phyloP scores from a whole-genome alignment of 2,113 vertebrate genomes.

The Callipepla squamata region DNA sequence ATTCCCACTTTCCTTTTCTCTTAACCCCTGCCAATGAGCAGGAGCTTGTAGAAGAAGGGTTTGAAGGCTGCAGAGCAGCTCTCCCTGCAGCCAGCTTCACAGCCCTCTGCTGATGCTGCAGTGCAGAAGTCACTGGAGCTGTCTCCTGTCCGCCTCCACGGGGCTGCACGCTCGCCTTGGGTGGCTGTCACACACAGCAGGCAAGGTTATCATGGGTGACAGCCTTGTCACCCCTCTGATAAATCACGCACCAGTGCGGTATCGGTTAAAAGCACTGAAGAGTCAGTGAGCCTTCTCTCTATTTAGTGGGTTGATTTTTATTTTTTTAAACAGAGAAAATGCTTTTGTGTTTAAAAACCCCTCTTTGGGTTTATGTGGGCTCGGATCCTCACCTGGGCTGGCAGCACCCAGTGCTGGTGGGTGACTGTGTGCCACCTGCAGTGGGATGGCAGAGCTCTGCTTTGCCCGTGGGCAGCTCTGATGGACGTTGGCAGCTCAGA shows the following conservation, averaged over 20 bases:
- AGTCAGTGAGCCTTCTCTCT: not conserved
- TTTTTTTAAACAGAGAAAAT: not conserved
- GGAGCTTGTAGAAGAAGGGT: not conserved
- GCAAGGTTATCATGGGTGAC: slow-evolving; percentile 20
- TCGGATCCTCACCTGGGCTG: not conserved
- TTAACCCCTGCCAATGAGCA: not conserved
- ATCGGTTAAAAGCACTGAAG: not conserved
- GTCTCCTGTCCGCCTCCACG: not conserved
- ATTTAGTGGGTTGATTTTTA: not conserved
- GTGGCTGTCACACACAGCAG: not conserved
- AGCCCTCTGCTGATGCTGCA: not conserved
- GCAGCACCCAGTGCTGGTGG: not conserved
- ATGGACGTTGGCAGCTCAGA: slow-evolving; percentile 44
- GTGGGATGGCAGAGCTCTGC: not conserved
- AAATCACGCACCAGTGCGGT: not conserved
- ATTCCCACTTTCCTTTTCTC: not conserved
- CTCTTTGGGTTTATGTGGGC: not conserved
- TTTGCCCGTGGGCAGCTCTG: not conserved
- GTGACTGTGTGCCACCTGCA: not conserved
- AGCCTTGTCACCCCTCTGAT: slow-evolving; percentile 32
- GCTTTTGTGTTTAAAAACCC: not conserved
- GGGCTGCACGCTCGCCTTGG: not conserved
- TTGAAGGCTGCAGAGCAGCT: fast-evolving
- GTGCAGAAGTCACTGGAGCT: not conserved
- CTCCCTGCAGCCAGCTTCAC: not conserved